Evolutionary conservation across 2,113 vertebrate species (phyloP).

Genomic region (Isichthys henryi): DNA sequence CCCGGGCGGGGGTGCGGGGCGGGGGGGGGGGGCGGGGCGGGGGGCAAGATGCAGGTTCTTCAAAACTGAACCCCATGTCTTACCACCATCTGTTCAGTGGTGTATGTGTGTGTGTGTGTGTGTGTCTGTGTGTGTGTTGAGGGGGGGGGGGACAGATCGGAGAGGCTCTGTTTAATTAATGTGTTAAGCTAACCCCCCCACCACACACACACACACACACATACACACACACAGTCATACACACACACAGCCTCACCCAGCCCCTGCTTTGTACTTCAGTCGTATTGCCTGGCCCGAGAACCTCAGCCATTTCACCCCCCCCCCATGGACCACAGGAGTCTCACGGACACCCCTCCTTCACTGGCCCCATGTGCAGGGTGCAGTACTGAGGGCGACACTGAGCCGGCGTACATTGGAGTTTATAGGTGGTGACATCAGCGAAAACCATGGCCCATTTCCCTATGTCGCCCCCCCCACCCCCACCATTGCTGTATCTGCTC

Average conservation of each 20-base stretch:
- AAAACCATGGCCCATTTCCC: background rate
- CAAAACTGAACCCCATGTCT: background rate
- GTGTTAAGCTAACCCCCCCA: conserved; percentile 15
- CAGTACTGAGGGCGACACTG: background rate
- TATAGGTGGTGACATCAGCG: background rate
- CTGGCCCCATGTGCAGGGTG: background rate
- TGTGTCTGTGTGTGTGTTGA: background rate
- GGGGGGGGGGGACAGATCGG: background rate
- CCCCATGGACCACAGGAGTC: background rate
- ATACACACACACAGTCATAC: too few species aligned
- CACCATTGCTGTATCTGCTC: background rate
- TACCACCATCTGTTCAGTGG: conserved; percentile 17
- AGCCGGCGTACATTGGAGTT: background rate
- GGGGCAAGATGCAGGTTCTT: background rate
- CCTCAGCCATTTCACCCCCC: background rate
- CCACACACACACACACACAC: too few species aligned
- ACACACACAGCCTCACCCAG: too few species aligned
- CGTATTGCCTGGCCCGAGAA: too few species aligned
- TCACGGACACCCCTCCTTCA: background rate
- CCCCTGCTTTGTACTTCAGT: too few species aligned
- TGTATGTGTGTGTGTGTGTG: background rate
- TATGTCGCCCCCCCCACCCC: background rate
- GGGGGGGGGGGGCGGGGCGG: too few species aligned
- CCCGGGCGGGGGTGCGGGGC: too few species aligned
- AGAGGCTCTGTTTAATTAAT: conserved; percentile 20